Evolutionary conservation across 2,113 vertebrate genomes (phyloP).

Genomic region (Columba livia): DNA sequence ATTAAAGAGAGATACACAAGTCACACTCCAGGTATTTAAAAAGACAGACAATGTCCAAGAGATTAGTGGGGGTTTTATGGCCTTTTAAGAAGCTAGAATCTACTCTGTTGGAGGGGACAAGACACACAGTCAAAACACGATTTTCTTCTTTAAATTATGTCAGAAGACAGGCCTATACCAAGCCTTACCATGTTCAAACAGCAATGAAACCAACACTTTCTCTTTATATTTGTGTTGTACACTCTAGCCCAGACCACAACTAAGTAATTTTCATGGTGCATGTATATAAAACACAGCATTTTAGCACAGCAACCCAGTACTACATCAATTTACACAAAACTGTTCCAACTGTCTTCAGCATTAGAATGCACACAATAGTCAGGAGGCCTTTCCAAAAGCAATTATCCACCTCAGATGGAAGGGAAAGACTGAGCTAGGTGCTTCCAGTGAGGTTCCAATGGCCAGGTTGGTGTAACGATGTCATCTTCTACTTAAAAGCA

Average conservation of each 20-base stretch:
- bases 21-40: neutral
- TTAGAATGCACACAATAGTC: accelerated
- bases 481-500: neutral
- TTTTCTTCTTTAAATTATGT: neutral
- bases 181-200: neutral
- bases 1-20: neutral
- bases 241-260: neutral
- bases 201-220: neutral
- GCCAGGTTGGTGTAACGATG: neutral
- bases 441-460: neutral
- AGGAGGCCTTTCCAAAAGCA: neutral
- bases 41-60: neutral
- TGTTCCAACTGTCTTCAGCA: neutral
- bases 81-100: neutral
- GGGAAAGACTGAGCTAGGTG: neutral
- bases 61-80: neutral
- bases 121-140: neutral
- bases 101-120: neutral
- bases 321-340: neutral
- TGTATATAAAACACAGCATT: neutral
- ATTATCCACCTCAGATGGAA: neutral
- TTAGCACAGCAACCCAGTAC: neutral
- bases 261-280: neutral
- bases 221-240: neutral
- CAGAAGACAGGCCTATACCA: neutral